Evolutionary conservation across 2,888 invertebrate genomes (phyloP).

Genomic region (Cephus pygmeus): DNA sequence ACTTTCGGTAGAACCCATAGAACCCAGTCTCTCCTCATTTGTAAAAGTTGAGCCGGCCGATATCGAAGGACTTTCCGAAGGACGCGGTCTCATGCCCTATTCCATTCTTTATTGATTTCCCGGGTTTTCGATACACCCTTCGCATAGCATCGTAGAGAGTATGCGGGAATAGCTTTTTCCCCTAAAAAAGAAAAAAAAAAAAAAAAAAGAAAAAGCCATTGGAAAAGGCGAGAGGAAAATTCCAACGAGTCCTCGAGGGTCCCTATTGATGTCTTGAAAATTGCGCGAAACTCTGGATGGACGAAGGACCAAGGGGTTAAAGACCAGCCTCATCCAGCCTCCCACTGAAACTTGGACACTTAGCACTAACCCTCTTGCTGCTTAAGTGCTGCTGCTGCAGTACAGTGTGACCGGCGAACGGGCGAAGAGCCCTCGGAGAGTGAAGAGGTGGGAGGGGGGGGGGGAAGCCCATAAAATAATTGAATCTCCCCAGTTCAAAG

Average conservation of each 20-base stretch:
- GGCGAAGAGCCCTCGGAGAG: neutral
- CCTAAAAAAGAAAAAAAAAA: slow-evolving; percentile 5
- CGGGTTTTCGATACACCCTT: neutral
- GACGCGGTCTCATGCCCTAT: neutral
- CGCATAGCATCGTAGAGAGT: neutral
- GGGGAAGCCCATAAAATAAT: neutral
- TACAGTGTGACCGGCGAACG: neutral
- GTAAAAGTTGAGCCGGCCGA: neutral
- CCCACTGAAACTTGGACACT: neutral
- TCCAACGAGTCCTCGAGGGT: neutral
- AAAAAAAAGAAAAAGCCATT: slow-evolving; percentile 8
- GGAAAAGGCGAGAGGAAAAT: slow-evolving; percentile 31
- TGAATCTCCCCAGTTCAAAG: neutral
- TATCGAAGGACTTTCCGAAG: neutral
- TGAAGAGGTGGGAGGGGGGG: neutral
- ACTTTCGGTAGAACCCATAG: neutral
- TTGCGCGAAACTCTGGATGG: neutral
- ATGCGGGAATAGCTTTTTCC: neutral
- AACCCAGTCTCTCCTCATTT: neutral
- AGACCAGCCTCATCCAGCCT: neutral
- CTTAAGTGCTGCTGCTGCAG: neutral
- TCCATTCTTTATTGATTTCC: neutral
- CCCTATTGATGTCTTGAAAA: neutral
- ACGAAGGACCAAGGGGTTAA: too few species aligned
- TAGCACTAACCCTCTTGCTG: neutral